Evolutionary conservation across 2,113 vertebrate species (phyloP).

Genomic region (Alethe castanea): DNA sequence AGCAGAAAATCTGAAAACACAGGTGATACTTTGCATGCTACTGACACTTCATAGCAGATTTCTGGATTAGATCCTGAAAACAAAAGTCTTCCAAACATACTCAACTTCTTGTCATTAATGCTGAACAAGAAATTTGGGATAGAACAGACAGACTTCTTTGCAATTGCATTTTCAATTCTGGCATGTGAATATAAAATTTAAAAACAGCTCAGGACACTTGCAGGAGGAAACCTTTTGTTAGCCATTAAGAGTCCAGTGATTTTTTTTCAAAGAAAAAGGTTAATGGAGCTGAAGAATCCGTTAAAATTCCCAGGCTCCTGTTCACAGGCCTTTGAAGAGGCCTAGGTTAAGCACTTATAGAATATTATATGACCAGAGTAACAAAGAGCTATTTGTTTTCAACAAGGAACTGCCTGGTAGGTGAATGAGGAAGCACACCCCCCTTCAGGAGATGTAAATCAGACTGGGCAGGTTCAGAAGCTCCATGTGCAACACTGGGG

Average conservation of each 20-base stretch:
- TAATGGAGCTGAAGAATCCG: background rate
- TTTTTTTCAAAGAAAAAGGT: background rate
- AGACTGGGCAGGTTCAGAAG: slow-evolving; percentile 14
- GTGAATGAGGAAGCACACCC: slow-evolving; percentile 24
- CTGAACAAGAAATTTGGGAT: background rate
- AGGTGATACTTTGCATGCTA: background rate
- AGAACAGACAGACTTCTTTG: background rate
- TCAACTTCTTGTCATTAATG: background rate
- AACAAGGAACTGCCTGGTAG: slow-evolving; percentile 30
- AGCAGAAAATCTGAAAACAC: background rate
- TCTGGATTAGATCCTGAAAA: background rate
- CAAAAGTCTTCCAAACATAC: background rate
- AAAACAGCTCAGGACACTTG: background rate
- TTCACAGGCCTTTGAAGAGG: slow-evolving; percentile 29
- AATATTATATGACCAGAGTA: background rate
- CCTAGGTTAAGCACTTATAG: background rate
- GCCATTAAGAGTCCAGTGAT: background rate
- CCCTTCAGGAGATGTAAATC: slow-evolving; percentile 30
- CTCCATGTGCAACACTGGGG: background rate
- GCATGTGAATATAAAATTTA: background rate
- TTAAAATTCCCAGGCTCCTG: background rate
- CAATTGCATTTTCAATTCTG: background rate
- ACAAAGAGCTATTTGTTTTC: slow-evolving; percentile 56
- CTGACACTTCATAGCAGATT: background rate
- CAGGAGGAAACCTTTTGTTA: background rate